A percentile compares a stretch with the other conserved stretches of the same genome.
phyloP scores from a whole-genome alignment of 64 coral and sea anemone genomes.

The Dendronephthya gigantea region DNA sequence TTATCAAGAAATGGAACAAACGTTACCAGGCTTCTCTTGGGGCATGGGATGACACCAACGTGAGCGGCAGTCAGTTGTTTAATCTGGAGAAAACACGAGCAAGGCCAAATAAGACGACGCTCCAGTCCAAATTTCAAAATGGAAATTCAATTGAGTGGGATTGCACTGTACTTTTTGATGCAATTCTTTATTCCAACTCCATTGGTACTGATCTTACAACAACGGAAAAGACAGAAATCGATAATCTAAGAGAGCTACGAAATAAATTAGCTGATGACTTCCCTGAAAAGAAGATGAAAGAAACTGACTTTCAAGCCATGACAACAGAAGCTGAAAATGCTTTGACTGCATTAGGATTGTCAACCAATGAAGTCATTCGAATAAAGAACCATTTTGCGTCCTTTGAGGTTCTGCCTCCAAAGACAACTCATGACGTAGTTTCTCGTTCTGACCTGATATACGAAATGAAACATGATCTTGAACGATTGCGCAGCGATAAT shows the following conservation, averaged over 20 bases:
- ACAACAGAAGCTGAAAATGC: background rate
- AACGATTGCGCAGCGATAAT: no score
- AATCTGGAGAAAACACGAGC: no score
- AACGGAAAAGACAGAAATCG: no score
- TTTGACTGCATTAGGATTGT: constrained; percentile 1
- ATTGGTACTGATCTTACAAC: no score
- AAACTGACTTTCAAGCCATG: background rate
- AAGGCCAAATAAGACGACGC: background rate
- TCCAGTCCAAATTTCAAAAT: background rate
- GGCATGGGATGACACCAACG: no score
- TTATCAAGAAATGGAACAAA: no score
- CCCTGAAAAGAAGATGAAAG: background rate
- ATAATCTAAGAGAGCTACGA: no score
- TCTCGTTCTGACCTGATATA: background rate
- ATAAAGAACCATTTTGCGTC: no score
- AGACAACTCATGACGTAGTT: background rate
- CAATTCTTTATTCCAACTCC: no score
- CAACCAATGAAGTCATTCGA: no score
- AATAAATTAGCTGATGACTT: background rate
- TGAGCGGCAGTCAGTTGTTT: no score
- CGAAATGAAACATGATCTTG: background rate
- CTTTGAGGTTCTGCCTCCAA: background rate
- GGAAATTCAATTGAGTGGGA: constrained; percentile 27
- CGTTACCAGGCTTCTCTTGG: no score
- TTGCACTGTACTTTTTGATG: constrained; percentile 34